Evolutionary conservation across 2,888 invertebrate species (phyloP), one percentile per base, ranked within the genome.

Genomic region (Atethmia centrago): DNA sequence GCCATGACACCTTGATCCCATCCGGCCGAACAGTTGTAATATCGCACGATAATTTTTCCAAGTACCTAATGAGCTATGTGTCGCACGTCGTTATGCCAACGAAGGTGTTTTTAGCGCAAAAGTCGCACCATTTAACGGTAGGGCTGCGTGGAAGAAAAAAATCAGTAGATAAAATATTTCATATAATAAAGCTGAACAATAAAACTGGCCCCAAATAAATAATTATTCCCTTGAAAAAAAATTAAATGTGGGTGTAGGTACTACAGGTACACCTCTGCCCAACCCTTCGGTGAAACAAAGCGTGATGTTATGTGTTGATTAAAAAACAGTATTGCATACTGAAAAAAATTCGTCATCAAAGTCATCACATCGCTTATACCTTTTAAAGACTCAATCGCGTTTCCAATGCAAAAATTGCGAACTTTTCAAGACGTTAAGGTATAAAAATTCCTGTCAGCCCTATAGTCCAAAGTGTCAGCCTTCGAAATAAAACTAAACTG

Each of bases 401-500:
- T n/a, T 31, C 2, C n/a, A 67, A 28, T 16, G 21, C 66, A 56
- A 66, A 47, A 67, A 36, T 10, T 25, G 49, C 19, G 21, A 16
- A 1, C 3, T 42, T 56, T 56, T 21, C 10, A n/a, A 28, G 82
- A 80, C 36, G n/a, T 28, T n/a, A n/a, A 28, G 9, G 1, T 25
- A 25, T 25, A 1, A 1, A 74, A 56, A 56, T 58, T 58, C 82
- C 47, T 83, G 88, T 87, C 89, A 89, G 85, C 88, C 86, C 87
- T 85, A 71, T 55, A 80, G 76, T 79, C 79, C 3, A 36, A 66
- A 85, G 85, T 86, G 88, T 90, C 87, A 87, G 88, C 89, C 89
- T 90, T 89, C 86, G 87, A 92, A 93, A 92, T 92, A 93, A 93
- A 93, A 93, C 85, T 85, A 88, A 92, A 90, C 88, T 76, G 87